phyloP scores from a whole-genome alignment of 2,113 vertebrate species.

The Strix uralensis region DNA sequence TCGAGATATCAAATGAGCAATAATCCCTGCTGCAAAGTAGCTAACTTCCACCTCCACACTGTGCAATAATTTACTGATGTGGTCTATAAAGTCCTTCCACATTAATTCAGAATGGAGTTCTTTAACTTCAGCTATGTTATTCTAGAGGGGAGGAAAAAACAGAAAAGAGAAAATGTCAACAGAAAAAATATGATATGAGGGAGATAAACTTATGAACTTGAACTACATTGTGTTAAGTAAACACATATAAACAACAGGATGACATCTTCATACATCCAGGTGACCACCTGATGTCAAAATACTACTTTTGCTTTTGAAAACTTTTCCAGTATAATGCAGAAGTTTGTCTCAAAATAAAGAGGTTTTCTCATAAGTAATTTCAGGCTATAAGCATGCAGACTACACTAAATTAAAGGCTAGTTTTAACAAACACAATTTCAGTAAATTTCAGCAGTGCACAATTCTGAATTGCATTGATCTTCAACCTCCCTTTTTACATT shows the following conservation, averaged over 20 bases:
- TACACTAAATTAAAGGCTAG: not conserved
- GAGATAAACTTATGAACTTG: not conserved
- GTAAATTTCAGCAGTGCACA: not conserved
- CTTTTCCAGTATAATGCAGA: not conserved
- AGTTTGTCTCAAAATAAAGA: not conserved
- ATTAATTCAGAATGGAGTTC: constrained; percentile 94
- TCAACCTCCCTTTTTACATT: not conserved
- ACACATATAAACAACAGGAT: not conserved
- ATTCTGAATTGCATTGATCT: not conserved
- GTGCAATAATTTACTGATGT: constrained; percentile 91
- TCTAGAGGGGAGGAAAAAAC: constrained; percentile 67
- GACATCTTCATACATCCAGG: not conserved
- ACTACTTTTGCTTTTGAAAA: not conserved
- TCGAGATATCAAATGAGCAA: constrained; percentile 94
- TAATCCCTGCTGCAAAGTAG: constrained; percentile 97
- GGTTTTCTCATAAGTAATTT: not conserved
- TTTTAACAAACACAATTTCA: not conserved
- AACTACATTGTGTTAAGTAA: not conserved
- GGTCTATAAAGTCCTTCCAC: constrained; percentile 95
- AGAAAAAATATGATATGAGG: not conserved
- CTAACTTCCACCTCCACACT: constrained; percentile 97
- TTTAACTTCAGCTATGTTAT: constrained; percentile 97
- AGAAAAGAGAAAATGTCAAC: not conserved
- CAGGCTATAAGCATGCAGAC: not conserved
- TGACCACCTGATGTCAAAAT: not conserved